phyloP scores from a whole-genome alignment of 2,113 vertebrate species.

The Leucosticte australis region DNA sequence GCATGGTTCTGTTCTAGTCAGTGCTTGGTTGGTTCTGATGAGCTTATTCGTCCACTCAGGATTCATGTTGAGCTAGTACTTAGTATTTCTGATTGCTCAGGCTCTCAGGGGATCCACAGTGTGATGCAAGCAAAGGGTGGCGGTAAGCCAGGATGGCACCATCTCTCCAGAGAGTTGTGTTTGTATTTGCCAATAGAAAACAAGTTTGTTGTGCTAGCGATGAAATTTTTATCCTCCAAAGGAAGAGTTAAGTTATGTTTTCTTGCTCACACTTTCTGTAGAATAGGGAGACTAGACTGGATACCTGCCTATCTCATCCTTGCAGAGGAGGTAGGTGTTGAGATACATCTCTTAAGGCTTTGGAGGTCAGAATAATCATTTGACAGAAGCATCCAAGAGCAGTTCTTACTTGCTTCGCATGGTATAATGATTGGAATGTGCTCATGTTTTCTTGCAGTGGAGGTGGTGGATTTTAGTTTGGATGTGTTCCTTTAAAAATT shows the following conservation, averaged over 20 bases:
- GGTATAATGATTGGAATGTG: neutral
- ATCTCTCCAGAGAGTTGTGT: neutral
- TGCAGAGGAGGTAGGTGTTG: neutral
- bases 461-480: neutral
- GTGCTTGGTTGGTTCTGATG: neutral
- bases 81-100: accelerated
- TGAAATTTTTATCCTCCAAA: neutral
- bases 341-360: neutral
- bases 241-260: neutral
- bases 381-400: neutral
- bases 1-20: neutral
- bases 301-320: neutral
- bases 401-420: neutral
- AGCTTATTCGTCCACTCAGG: neutral
- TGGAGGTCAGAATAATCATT: neutral
- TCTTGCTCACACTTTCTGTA: neutral
- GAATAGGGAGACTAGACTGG: neutral
- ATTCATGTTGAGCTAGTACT: neutral
- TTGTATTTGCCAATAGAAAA: neutral
- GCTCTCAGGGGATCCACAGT: neutral
- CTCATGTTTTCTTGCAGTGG: neutral
- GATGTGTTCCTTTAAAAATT: neutral
- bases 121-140: neutral
- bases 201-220: neutral
- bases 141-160: neutral